Evolutionary conservation across 2,888 invertebrate genomes (phyloP), one percentile per base, ranked within the genome.

Genomic region (Ceraclea dissimilis): DNA sequence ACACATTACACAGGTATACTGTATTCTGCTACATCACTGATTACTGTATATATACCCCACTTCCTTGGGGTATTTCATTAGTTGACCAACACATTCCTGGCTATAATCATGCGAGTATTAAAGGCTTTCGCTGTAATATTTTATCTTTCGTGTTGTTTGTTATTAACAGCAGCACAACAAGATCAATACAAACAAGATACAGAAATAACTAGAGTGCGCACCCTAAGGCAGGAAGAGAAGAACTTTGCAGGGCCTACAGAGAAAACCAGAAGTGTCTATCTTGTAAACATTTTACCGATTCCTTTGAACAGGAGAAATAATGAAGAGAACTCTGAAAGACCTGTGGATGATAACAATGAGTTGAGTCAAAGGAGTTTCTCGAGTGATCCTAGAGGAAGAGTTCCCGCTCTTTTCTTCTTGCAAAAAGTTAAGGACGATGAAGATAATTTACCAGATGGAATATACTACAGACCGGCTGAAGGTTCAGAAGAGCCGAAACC

Each of bases 381-480:
- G 16, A 22, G 11, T 13, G 54, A 50, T 57, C 57, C 51, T 8
- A 22, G 43, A 33, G 56, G 59, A 31, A 44, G 57, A 33, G 47
- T 51, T 20, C 61, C 61, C 2, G 56, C 61, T n/a, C 52, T 61
- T 44, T 61, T 61, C 56, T 56, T 61, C 51, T 31, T 61, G 19
- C 61, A 61, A 49, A 53, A 53, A 49, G 60, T 57, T 17, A 47
- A 58, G 1, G 65, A 67, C 13, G 33, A 58, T 2, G 60, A 59
- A 1, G 62, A 31, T 10, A 39, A 39, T 39, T 58, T 66, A 0
- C 64, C 67, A 16, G 70, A 71, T 64, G 71, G 71, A 13, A 64
- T 71, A 39, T 70, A 69, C 54, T 70, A 66, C 26, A 47, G 63
- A 43, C 70, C 70, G 1, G 68, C 68, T 53, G 69, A 69, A 22